phyloP scores from a whole-genome alignment of 2,797 vertebrate species.

The Buphagus erythrorhynchus region DNA sequence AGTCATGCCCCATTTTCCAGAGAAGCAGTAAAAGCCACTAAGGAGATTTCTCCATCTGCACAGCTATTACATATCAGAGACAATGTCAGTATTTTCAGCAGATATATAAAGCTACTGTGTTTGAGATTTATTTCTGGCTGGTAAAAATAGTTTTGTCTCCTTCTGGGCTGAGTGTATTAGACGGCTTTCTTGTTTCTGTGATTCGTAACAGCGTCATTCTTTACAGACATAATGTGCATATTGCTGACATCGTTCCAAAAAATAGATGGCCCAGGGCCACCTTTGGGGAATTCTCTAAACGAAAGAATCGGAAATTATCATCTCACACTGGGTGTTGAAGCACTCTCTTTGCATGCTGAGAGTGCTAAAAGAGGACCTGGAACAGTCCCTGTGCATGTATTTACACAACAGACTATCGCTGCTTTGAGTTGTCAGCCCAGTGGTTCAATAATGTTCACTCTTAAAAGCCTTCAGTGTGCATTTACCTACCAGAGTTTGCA shows the following conservation, averaged over 20 bases:
- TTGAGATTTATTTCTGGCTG: constrained; percentile 27
- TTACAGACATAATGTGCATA: background rate
- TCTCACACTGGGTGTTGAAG: background rate
- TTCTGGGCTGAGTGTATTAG: background rate
- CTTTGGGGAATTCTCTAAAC: constrained; percentile 38
- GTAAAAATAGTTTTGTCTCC: constrained; percentile 18
- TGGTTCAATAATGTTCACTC: background rate
- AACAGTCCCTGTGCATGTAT: background rate
- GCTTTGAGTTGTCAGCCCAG: background rate
- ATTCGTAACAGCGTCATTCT: background rate
- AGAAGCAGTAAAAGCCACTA: constrained; percentile 27
- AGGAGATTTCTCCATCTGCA: constrained; percentile 66
- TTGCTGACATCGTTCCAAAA: constrained; percentile 22
- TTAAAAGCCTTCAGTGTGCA: background rate
- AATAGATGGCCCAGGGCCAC: constrained; percentile 14
- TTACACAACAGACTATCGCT: background rate
- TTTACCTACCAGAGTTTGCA: background rate
- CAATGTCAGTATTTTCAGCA: constrained; percentile 57
- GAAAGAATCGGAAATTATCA: background rate
- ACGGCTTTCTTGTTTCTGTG: background rate
- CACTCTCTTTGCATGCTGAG: background rate
- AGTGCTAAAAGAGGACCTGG: background rate
- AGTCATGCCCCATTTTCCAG: constrained; percentile 53
- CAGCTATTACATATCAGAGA: constrained; percentile 53
- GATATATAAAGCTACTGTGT: background rate